Evolutionary conservation across 2,113 vertebrate species (phyloP).

Genomic region (Anthoscopus minutus): DNA sequence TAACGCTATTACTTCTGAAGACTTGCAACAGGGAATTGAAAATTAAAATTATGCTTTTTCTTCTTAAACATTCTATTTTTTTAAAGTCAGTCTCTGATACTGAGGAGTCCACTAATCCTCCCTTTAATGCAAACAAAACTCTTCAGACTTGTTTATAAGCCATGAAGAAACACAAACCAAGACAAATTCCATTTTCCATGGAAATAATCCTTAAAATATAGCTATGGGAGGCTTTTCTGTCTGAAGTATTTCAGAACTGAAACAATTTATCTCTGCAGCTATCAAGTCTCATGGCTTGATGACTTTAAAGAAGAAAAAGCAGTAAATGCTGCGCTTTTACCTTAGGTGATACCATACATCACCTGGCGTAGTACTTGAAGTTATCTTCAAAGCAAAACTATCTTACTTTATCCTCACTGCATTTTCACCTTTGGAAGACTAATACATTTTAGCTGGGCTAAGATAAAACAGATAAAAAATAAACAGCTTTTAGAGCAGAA

Average conservation of each 20-base stretch:
- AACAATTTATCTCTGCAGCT: slow-evolving; percentile 6
- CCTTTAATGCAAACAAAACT: not conserved
- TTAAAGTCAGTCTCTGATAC: not conserved
- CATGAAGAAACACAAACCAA: not conserved
- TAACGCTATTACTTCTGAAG: not conserved
- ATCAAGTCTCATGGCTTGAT: not conserved
- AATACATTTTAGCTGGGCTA: not conserved
- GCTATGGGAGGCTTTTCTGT: not conserved
- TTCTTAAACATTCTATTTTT: not conserved
- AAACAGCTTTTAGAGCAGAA: not conserved
- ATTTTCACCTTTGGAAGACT: not conserved
- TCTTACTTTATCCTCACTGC: not conserved
- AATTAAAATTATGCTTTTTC: not conserved
- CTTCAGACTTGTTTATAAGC: not conserved
- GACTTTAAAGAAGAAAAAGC: slow-evolving; percentile 11
- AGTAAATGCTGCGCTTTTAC: slow-evolving; percentile 11
- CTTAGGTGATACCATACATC: not conserved
- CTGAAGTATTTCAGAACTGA: not conserved
- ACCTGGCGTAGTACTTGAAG: not conserved
- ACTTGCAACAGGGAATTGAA: not conserved
- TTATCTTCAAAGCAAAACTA: not conserved
- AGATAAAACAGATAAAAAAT: not conserved
- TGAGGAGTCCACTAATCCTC: not conserved
- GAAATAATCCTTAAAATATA: not conserved
- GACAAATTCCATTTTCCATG: not conserved